Base-by-base conservation (phyloP, 92 coral and sea anemone genomes). In the Porites cylindrica region DNA sequence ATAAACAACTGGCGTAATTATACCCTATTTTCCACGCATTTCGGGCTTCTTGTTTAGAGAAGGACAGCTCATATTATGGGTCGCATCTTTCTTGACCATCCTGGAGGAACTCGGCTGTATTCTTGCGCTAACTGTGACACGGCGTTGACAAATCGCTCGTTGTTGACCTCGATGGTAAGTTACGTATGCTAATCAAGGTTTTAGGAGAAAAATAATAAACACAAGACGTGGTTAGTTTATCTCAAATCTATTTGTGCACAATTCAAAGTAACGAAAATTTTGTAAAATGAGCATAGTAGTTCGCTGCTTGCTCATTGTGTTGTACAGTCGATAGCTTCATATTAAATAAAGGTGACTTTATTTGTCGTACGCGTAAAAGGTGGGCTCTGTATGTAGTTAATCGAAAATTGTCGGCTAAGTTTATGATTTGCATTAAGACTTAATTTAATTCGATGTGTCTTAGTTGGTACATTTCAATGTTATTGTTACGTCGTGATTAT, bases 51-150 rank as follows among this genome's bases (percentile, higher is more conserved):
- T 65, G 43, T 13, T 11, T 13, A 10, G 38, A 20, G 85, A 29
- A 59, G 60, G 18, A 21, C 51, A 51, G 17, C 69, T 3, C 54
- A 14, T 9, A 62, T 11, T 20, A 97, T 97, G 99, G 99, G 99
- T 24, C 94, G 98, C 75, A 94, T 96, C 66, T 97, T 97, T 82
- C 89, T 97, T 77, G 95, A 97, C 67, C 99, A 97, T 83, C 99
- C 99, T 56, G 99, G 99, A 52, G 99, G 99, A 38, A 73, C 94
- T 47, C 91, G 96, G 75, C 91, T 97, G 66, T 97, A 97, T 95
- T 97, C 99, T 70, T 95, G 99, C 38, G 99, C 99, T 67, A 95
- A 97, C 80, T 97, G 99, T 72, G 99, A 97, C 90, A 97, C 99
- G 23, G 98, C 94, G 59, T 94, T 97, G 96, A 97, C 99, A 90